Evolutionary conservation across 2,797 vertebrate genomes (phyloP), one percentile per base, ranked within the genome.

Genomic region (Tenualosa thibaudeaui): DNA sequence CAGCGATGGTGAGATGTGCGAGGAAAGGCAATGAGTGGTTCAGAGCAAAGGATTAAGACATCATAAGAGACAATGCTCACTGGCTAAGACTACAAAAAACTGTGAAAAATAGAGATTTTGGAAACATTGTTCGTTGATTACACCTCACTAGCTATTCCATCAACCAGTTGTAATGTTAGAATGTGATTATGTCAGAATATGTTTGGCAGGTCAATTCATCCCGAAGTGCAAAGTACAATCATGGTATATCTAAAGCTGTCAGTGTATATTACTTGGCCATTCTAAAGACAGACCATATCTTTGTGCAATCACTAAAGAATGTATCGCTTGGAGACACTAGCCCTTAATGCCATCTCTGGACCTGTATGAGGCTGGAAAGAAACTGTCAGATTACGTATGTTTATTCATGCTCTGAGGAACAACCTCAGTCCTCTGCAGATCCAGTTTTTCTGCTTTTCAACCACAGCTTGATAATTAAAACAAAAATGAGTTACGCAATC

Each of bases 401-500:
- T 78, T 43, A 8, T 3, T 78, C 40, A 46, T 22, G 19, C 40
- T 40, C 37, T 5, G 37, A 43, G 37, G 15, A 75, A 40, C 31
- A 75, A 46, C 71, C 71, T 43, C 12, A 22, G 37, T 46, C 71
- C 17, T 43, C 71, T 40, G 31, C 26, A 71, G 12, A 68, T 5
- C 24, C 24, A 26, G 26, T 15, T 71, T 37, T 71, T 71, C 26
- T 37, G 26, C 26, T 71, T 71, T 78, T 46, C 17, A 46, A 78
- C 17, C 40, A 43, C 71, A 78, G 37, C 40, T 78, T 78, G 71
- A 46, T 78, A 46, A 78, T 19, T 78, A 78, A 78, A 78, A 78
- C 71, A 78, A 78, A 71, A 78, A 78, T 5, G 40, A 22, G 71
- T 78, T 46, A 46, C 71, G 37, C 26, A 58, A 54, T 82, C 8